Evolutionary conservation across 2,113 vertebrate genomes (phyloP).

Genomic region (Empidonax alnorum): DNA sequence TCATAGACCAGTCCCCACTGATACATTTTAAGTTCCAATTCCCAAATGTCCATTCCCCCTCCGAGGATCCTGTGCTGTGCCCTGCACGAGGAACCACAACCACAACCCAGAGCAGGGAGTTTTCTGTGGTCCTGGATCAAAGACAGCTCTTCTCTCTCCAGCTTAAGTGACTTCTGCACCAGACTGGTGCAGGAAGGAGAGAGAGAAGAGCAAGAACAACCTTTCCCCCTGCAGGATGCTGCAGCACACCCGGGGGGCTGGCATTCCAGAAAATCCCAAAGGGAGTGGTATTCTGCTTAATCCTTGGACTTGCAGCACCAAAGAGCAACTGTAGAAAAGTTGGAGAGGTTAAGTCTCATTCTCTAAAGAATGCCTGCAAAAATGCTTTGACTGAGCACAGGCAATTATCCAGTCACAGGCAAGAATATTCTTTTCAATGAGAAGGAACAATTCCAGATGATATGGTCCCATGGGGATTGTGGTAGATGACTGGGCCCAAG

Average conservation of each 20-base stretch:
- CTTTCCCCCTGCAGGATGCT: not conserved
- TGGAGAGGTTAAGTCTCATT: not conserved
- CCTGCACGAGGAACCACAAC: not conserved
- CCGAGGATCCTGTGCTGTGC: not conserved
- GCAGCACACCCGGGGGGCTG: fast-evolving
- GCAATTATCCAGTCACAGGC: too few relatives aligned
- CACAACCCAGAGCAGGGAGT: too few relatives aligned
- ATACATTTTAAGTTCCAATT: not conserved
- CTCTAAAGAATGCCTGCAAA: not conserved
- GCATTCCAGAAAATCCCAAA: not conserved
- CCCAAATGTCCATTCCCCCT: too few relatives aligned
- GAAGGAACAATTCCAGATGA: not conserved
- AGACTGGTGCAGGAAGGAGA: not conserved
- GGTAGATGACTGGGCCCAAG: not conserved
- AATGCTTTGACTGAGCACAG: not conserved
- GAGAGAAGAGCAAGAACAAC: not conserved
- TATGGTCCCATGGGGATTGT: not conserved
- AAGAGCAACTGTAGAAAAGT: not conserved
- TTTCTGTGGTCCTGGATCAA: not conserved
- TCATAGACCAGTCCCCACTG: not conserved
- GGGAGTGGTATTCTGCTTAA: not conserved
- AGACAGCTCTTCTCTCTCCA: not conserved
- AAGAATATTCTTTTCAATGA: not conserved
- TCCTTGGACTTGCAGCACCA: not conserved
- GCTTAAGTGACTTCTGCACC: not conserved